Percentiles rank a stretch among this genome's conserved stretches.
Conservation (phyloP, 1,140 invertebrate genomes). For the Eubasilissa regina region DNA sequence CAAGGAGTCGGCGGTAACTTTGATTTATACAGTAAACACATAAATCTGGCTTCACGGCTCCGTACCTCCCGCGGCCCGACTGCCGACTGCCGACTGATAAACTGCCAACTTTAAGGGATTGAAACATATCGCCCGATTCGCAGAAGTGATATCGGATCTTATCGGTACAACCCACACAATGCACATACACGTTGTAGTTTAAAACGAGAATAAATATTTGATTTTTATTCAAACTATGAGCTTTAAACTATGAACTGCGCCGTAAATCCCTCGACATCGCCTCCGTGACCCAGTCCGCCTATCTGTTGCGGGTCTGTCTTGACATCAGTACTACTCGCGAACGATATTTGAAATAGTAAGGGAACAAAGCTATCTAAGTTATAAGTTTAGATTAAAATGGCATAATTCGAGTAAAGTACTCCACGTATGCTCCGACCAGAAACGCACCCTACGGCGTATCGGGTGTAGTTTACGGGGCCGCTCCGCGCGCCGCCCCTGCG, state of each 20-base stretch:
- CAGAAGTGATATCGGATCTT: too few relatives aligned
- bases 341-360: too few relatives aligned
- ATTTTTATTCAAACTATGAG: too few relatives aligned
- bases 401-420: too few relatives aligned
- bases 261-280: too few relatives aligned
- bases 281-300: too few relatives aligned
- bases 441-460: neutral
- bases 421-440: neutral
- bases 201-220: too few relatives aligned
- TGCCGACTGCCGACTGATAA: constrained; percentile 41
- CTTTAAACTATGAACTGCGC: too few relatives aligned
- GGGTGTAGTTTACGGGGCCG: constrained; percentile 3
- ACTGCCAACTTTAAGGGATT: constrained; percentile 50
- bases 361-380: too few relatives aligned
- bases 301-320: too few relatives aligned
- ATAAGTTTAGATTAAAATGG: too few relatives aligned
- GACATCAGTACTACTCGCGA: too few relatives aligned
- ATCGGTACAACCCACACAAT: neutral
- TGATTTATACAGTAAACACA: constrained; percentile 73
- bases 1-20: constrained; percentile 54
- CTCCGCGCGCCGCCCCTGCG: neutral
- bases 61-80: constrained; percentile 47
- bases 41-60: constrained; percentile 71
- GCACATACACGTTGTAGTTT: neutral
- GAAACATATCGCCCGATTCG: constrained; percentile 29